Base-by-base conservation (phyloP, 30 jellyfish, hydroid and myxozoan species). In the Phacellophora camtschatica region DNA sequence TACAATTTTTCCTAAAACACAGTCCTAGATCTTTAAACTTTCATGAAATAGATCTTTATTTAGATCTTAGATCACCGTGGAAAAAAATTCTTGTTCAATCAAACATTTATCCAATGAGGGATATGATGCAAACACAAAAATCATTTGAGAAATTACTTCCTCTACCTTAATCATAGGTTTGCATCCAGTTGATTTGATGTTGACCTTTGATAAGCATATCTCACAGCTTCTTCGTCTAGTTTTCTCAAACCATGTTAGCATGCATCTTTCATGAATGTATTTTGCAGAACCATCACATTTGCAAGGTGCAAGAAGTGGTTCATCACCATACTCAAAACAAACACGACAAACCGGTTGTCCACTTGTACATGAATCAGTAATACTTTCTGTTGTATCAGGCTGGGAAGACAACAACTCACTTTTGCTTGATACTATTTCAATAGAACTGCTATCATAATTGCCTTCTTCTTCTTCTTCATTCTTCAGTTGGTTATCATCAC, bases 211-310 rank as follows among this genome's bases (percentile, higher is more conserved):
- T 13, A 66, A 33, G 39, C 81, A 66, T 34, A 66, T 66, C 63
- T 66, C 81, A 39, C 81, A 66, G 46, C 63, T 66, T 66, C 39
- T 66, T 66, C 81, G 18, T 20, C 81, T 34, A 0, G 81, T 66
- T 66, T 66, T 66, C 5, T 66, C 63, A 39, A 66, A 66, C 81
- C 81, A 66, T 39, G 41, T 66, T 7, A 66, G 39, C 20, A 66
- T 49, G 12, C 81, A 66, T 16, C 46, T 35, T 27, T 66, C 81
- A 16, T 66, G 81, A 11, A 66, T 33, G 63, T 34, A 66, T 29
- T 37, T 66, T 6, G 81, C 25, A 29, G 81, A 66, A 0, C 81
- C 81, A 66, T 66, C 81, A 66, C 81, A 66, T 37, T 66, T 35
- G 39, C 81, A 66, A 6, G 81, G 81, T 35, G 81, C 15, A 20